phyloP scores from a whole-genome alignment of 2,888 invertebrate genomes.

The Aspidiotus rigidus region DNA sequence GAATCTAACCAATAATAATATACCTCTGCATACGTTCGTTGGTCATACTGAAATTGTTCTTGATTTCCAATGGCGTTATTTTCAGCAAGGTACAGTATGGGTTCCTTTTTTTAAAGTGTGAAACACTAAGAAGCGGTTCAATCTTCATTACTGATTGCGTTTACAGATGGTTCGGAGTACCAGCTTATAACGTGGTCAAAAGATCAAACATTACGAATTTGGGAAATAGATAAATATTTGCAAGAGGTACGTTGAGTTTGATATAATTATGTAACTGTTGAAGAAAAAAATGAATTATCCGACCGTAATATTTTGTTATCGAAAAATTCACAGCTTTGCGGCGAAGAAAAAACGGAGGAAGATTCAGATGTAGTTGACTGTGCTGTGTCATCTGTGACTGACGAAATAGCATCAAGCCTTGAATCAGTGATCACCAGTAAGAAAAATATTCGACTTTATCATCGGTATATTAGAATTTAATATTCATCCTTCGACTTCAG shows the following conservation, averaged over 20 bases:
- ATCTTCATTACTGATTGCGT: neutral
- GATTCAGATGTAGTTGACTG: slow-evolving; percentile 16
- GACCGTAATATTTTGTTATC: neutral
- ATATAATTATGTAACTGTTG: neutral
- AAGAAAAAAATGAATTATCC: neutral
- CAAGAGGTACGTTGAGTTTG: slow-evolving; percentile 51
- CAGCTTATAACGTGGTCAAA: slow-evolving; percentile 92
- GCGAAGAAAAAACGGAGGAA: slow-evolving; percentile 1
- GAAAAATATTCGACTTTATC: neutral
- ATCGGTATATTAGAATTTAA: neutral
- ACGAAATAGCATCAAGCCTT: neutral
- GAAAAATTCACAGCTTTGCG: slow-evolving; percentile 16
- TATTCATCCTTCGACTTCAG: neutral
- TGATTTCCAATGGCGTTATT: slow-evolving; percentile 88
- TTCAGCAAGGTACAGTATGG: slow-evolving; percentile 42
- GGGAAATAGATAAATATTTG: slow-evolving; percentile 77
- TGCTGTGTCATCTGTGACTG: neutral
- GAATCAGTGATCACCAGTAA: neutral
- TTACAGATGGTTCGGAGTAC: slow-evolving; percentile 48
- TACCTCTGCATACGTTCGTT: slow-evolving; percentile 71
- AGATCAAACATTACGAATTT: slow-evolving; percentile 83
- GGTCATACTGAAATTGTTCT: slow-evolving; percentile 89
- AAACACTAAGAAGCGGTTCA: neutral
- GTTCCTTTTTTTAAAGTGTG: neutral
- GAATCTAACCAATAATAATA: slow-evolving; percentile 57